These are phyloP conservation scores for Oncorhynchus mykiss DNA, from an alignment of 2,113 vertebrate genomes.

Conservation along the genomic window DNA sequence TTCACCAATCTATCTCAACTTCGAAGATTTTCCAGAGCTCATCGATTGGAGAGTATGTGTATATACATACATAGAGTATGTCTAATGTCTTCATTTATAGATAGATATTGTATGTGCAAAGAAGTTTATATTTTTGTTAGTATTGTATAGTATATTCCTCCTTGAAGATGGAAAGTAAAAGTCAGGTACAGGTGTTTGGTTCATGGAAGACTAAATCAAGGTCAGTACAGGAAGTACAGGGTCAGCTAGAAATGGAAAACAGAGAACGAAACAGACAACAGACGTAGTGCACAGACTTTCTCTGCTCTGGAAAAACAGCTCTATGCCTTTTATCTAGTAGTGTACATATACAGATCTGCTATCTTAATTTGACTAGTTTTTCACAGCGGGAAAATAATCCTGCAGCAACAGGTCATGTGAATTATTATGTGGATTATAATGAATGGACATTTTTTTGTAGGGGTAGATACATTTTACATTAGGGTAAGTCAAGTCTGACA, in stretches of 20 bases:
- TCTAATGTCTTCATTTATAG: slow-evolving; percentile 65
- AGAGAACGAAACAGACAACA: slow-evolving; percentile 56
- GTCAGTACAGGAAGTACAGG: slow-evolving; percentile 66
- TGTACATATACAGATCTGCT: slow-evolving; percentile 2
- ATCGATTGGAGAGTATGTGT: slow-evolving; percentile 64
- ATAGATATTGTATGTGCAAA: slow-evolving; percentile 74
- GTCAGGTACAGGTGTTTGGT: slow-evolving; percentile 73
- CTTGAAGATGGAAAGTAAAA: slow-evolving; percentile 70
- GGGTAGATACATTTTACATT: no score
- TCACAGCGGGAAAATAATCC: no score
- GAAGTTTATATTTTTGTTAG: slow-evolving; percentile 53
- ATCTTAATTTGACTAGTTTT: no score
- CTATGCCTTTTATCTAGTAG: not conserved
- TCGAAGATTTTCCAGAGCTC: slow-evolving; percentile 64
- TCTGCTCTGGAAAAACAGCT: slow-evolving; percentile 30
- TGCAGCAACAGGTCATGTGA: no score
- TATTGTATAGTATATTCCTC: slow-evolving; percentile 69
- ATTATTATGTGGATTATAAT: no score
- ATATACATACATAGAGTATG: slow-evolving; percentile 54
- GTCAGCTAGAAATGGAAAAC: slow-evolving; percentile 60
- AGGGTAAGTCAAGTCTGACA: no score
- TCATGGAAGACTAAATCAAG: slow-evolving; percentile 78
- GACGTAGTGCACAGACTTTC: slow-evolving; percentile 24
- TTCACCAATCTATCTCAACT: slow-evolving; percentile 48
- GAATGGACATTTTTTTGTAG: no score